A percentile compares a stretch with the other conserved stretches of the same genome.
Evolutionary conservation across 2,797 vertebrate genomes (phyloP).

Genomic region (Nannoperca obscura): DNA sequence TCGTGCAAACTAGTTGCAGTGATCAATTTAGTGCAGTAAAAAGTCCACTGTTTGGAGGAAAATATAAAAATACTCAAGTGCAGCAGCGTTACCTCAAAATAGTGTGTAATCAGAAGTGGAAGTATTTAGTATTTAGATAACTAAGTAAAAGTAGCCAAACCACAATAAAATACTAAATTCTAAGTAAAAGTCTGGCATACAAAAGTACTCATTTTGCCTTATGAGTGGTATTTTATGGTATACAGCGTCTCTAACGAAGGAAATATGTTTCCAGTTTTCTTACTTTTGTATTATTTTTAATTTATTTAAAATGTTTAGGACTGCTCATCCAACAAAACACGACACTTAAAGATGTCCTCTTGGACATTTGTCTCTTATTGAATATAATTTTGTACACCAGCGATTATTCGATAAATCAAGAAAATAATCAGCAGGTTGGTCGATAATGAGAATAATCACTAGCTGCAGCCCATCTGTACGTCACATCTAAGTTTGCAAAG

Average conservation of each 20-base stretch:
- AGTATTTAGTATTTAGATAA: neutral
- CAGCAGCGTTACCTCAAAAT: neutral
- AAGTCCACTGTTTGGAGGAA: too few relatives aligned
- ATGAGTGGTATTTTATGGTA: neutral
- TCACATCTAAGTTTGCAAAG: neutral
- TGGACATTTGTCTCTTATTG: too few relatives aligned
- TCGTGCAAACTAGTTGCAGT: neutral
- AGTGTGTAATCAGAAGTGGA: neutral
- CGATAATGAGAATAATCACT: too few relatives aligned
- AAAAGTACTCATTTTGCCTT: neutral
- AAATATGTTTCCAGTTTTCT: neutral
- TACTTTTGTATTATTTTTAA: neutral
- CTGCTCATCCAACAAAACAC: neutral
- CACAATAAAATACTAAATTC: neutral
- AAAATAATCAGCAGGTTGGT: too few relatives aligned
- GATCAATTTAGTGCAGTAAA: neutral
- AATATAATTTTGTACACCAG: too few relatives aligned
- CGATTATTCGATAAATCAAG: too few relatives aligned
- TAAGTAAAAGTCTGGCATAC: neutral
- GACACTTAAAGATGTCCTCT: too few relatives aligned
- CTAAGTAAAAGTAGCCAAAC: neutral
- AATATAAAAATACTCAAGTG: neutral
- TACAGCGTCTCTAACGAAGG: neutral
- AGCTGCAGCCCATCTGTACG: too few relatives aligned
- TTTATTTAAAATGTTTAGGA: neutral